Base-by-base conservation (phyloP, 2,113 vertebrate genomes). In the Motacilla alba region DNA sequence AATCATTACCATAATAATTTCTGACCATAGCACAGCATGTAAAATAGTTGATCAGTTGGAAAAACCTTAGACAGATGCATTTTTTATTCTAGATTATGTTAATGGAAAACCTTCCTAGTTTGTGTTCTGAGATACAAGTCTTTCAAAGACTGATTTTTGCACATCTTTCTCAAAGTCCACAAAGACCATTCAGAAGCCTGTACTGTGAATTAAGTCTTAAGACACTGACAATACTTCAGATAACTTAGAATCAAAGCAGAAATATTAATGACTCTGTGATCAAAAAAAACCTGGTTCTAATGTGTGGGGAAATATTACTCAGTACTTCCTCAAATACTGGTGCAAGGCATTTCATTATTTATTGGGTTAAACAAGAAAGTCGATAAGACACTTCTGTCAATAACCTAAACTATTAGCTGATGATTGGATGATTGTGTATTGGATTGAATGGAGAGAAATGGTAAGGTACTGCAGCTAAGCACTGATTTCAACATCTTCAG, bases 301-400 rank as follows among this genome's bases (percentile, higher is more conserved):
- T 4, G 7, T 86, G 26, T 1, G 1, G 59, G 55, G 43, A 90
- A 95, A 90, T 83, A 85, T 49, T 90, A 58, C 62, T 82, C 49
- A 72, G 35, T 91, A 76, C 22, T 92, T 85, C 52, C 56, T 92
- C 85, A 92, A 73, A 85, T 69, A 77, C n/a, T 70, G 52, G 47
- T 67, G 55, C 85, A 93, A 92, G 22, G 7, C 35, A 60, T 86
- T 90, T 92, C 55, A 67, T 92, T 89, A 49, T 78, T 94, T 60
- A 86, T 81, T 77, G 86, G 24, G 22, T 86, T 92, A 59, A 94
- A 93, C 35, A 83, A 67, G 84, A 37, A 91, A 90, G 74, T 75
- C 87, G 87, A 49, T 94, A 89, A 79, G 49, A 75, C 55, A 37
- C n/a, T 89, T 84, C 17, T 81, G 60, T 89, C 90, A 77, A 89